Evolutionary conservation across 1,140 invertebrate species (phyloP), one percentile per base, ranked within the genome.

Genomic region (Polypedilum vanderplanki): DNA sequence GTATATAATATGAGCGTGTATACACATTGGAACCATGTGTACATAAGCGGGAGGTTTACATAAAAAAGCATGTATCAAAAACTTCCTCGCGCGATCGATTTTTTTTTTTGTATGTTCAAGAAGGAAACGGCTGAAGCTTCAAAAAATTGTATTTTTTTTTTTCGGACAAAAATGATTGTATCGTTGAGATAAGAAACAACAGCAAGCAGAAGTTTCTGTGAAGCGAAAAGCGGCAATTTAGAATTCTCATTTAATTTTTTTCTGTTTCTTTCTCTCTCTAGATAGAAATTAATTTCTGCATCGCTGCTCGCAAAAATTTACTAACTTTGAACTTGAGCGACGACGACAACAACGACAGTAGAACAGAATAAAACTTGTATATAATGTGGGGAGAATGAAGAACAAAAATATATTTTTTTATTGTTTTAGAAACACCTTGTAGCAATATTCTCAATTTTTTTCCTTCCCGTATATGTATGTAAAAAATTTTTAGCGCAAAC

Each of bases 21-120:
- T 12, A 57, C 4, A 15, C n/a, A 57, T n/a, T 57, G 12, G 12
- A 15, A 12, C 3, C 12, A 57, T 57, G 12, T 57, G n/a, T 57
- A 57, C 46, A 57, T 57, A 57, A 57, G 46, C 24, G 5, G 24
- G 24, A 33, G n/a, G 65, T 70, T 20, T 70, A 22, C 20, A 70
- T 18, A 70, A 70, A 70, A 70, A 15, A 70, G 17, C 17, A 20
- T 70, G 20, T 70, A 70, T 70, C 17, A 70, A 70, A 33, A 70
- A 70, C 65, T 70, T 70, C 65, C 65, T 70, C 65, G 65, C 65
- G 65, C 65, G 65, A 70, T 70, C 65, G 65, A 70, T 70, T 70
- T 70, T 70, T 70, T 70, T 57, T 57, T 33, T 1, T 33, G 24
- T 33, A 33, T 33, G 24, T 33, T 33, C n/a, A 70, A 20, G 65